phyloP scores from a whole-genome alignment of 2,113 vertebrate species.

The Platycercus adscitus region DNA sequence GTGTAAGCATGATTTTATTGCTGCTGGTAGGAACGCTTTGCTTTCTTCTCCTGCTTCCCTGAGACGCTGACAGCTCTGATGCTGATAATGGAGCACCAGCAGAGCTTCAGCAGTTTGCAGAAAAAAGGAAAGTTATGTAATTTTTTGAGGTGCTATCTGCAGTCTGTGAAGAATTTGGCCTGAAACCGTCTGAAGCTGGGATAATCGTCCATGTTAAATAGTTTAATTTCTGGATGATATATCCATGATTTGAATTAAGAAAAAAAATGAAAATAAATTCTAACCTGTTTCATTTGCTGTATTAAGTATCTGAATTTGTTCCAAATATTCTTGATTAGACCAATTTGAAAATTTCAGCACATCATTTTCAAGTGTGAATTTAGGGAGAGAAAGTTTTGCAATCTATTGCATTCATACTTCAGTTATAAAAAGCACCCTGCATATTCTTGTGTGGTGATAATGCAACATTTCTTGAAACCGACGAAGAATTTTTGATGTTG shows the following conservation, averaged over 20 bases:
- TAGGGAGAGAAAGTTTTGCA: slow-evolving; percentile 30
- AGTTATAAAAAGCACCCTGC: background rate
- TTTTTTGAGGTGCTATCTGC: slow-evolving; percentile 56
- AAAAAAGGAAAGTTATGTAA: slow-evolving; percentile 66
- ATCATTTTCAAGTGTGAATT: slow-evolving; percentile 51
- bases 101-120: slow-evolving; percentile 32
- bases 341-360: slow-evolving; percentile 42
- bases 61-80: slow-evolving; percentile 62
- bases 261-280: background rate
- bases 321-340: slow-evolving; percentile 34
- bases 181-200: slow-evolving; percentile 64
- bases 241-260: slow-evolving; percentile 3
- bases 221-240: slow-evolving; percentile 65
- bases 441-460: background rate
- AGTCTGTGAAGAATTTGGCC: slow-evolving; percentile 62
- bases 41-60: slow-evolving; percentile 44
- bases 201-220: slow-evolving; percentile 51
- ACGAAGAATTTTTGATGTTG: background rate
- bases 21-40: slow-evolving; percentile 45
- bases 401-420: background rate
- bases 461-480: slow-evolving; percentile 4
- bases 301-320: slow-evolving; percentile 15
- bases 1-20: slow-evolving; percentile 29
- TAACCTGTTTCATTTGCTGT: background rate
- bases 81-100: slow-evolving; percentile 64